phyloP scores from a whole-genome alignment of 2,888 invertebrate genomes.

The Leptinotarsa tumamoca region DNA sequence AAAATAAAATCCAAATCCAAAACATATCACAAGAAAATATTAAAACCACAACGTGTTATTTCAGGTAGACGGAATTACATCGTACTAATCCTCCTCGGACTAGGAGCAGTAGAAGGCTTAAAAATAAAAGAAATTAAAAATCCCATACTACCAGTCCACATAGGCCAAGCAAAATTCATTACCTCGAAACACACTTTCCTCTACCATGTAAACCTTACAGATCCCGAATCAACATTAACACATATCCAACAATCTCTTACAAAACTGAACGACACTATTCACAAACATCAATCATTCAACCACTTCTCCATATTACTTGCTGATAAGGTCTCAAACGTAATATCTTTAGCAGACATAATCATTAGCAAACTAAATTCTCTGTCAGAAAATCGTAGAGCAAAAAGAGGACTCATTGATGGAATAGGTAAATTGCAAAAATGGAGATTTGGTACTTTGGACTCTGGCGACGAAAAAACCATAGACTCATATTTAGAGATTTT shows the following conservation, averaged over 20 bases:
- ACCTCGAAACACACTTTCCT: conserved; percentile 18
- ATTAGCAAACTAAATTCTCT: conserved; percentile 12
- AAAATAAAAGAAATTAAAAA: not conserved
- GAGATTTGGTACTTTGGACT: conserved; percentile 13
- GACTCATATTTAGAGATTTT: not conserved
- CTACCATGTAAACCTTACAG: conserved; percentile 15
- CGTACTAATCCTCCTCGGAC: conserved; percentile 17
- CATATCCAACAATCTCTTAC: not conserved
- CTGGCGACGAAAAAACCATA: not conserved
- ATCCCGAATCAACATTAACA: conserved; percentile 4
- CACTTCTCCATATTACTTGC: conserved; percentile 2
- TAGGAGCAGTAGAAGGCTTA: not conserved
- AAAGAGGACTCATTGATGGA: not conserved
- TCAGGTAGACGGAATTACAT: conserved; percentile 14
- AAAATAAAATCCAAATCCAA: conserved; percentile 21
- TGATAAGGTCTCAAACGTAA: conserved; percentile 8
- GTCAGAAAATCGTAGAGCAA: not conserved
- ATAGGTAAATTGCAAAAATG: conserved; percentile 21
- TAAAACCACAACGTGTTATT: conserved; percentile 20
- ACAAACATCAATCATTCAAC: not conserved
- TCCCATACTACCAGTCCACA: conserved; percentile 1
- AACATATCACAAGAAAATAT: conserved; percentile 9
- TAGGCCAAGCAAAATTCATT: conserved; percentile 7
- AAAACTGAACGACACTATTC: conserved; percentile 8
- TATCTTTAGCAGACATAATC: conserved; percentile 12